These are phyloP conservation scores for Phalacrocorax pelagicus DNA, from an alignment of 2,113 vertebrate species.

Conservation along the genomic window DNA sequence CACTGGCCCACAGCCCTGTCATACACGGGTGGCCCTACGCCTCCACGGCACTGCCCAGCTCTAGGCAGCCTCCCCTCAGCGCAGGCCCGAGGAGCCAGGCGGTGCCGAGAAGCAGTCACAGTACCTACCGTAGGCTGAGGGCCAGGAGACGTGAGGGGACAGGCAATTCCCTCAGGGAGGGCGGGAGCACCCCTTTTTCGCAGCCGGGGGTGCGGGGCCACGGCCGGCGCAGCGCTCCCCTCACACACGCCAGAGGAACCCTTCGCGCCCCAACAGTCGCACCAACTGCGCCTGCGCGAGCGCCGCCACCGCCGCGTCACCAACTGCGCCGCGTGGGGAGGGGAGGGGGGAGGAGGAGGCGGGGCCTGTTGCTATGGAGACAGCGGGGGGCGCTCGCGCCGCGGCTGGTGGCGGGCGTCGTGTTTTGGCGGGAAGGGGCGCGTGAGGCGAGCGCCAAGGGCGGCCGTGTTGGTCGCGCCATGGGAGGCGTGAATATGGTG, in stretches of 20 bases:
- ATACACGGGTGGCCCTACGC: neutral
- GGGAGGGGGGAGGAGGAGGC: neutral
- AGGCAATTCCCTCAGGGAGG: too few relatives aligned
- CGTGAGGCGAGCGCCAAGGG: neutral
- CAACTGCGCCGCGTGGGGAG: neutral
- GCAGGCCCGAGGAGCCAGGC: neutral
- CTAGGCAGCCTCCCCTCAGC: neutral
- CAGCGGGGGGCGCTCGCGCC: too few relatives aligned
- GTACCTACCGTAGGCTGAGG: neutral
- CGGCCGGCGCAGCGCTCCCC: neutral
- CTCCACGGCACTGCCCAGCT: neutral
- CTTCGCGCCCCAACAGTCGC: neutral
- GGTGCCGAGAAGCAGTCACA: neutral
- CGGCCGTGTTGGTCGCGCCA: neutral
- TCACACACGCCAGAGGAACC: neutral
- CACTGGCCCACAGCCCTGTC: neutral
- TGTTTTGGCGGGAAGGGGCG: neutral
- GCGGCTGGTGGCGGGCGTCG: neutral
- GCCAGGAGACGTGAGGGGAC: rapidly evolving
- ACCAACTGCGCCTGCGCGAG: slow-evolving; percentile 8
- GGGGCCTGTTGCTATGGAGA: neutral
- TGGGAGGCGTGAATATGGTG: neutral
- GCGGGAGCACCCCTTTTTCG: rapidly evolving
- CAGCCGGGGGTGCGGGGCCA: too few relatives aligned
- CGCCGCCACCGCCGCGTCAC: neutral